Percentiles rank a stretch among this genome's conserved stretches.
These are phyloP conservation scores for Alauda arvensis DNA, from an alignment of 2,797 vertebrate genomes.

Conservation along the genomic window DNA sequence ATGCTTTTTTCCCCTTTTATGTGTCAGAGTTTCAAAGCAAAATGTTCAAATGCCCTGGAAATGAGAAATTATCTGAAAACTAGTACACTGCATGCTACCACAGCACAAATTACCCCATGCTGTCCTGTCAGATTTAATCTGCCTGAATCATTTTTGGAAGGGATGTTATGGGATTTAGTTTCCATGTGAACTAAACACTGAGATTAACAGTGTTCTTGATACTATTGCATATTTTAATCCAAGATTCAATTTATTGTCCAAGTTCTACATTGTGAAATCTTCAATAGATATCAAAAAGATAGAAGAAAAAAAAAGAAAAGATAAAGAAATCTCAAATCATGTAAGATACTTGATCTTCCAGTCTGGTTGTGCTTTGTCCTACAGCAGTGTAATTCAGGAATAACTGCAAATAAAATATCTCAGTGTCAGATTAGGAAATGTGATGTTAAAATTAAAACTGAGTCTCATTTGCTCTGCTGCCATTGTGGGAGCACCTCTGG, in stretches of 20 bases:
- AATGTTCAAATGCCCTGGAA: conserved; percentile 49
- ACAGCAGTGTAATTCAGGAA: neutral
- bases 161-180: conserved; percentile 41
- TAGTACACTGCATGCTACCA: conserved; percentile 34
- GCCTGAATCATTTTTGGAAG: conserved; percentile 47
- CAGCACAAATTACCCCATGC: conserved; percentile 57
- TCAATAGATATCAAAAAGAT: neutral
- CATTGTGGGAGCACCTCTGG: neutral
- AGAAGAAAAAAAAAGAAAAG: neutral
- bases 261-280: neutral
- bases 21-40: conserved; percentile 58
- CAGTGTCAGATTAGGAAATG: neutral
- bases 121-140: conserved; percentile 64
- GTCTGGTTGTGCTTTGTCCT: neutral
- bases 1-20: conserved; percentile 14
- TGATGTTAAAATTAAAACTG: neutral
- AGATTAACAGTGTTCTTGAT: conserved; percentile 17
- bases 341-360: neutral
- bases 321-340: neutral
- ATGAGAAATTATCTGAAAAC: conserved; percentile 62
- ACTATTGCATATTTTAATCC: conserved; percentile 13
- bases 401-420: neutral
- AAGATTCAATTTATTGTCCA: neutral
- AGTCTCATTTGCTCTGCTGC: neutral
- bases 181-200: neutral